Evolutionary conservation across 2,797 vertebrate genomes (phyloP).

Genomic region (Hippopotamyrus pictus): DNA sequence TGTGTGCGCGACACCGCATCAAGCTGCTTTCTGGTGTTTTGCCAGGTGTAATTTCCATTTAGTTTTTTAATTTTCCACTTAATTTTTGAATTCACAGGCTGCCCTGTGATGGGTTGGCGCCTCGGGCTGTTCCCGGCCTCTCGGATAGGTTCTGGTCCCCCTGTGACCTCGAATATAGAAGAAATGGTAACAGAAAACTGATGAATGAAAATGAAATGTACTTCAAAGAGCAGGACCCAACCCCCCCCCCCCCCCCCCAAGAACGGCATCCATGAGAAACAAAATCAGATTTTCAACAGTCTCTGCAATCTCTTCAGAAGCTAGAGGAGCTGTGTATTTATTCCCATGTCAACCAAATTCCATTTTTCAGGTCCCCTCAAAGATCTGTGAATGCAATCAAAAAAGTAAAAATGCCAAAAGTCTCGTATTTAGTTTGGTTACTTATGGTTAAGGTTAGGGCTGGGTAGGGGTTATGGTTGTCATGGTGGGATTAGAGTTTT

Average conservation of each 20-base stretch:
- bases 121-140: not conserved
- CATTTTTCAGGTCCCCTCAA: not conserved
- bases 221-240: not conserved
- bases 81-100: not conserved
- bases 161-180: not conserved
- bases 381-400: not conserved
- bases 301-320: not conserved
- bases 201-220: not conserved
- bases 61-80: not conserved
- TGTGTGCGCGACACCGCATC: not conserved
- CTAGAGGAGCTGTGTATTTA: not conserved
- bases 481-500: not conserved
- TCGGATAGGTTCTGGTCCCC: not conserved
- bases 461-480: not conserved
- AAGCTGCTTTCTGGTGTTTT: conserved; percentile 5
- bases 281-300: not conserved
- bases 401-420: not conserved
- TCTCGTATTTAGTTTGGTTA: not conserved
- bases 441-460: not conserved
- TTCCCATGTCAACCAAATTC: not conserved
- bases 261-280: not conserved
- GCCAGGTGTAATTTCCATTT: not conserved
- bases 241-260: not conserved
- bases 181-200: not conserved
- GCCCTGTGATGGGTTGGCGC: not conserved